These are phyloP conservation scores for Drosophila ochracea DNA, from an alignment of 2,888 invertebrate genomes.

Conservation along the genomic window DNA sequence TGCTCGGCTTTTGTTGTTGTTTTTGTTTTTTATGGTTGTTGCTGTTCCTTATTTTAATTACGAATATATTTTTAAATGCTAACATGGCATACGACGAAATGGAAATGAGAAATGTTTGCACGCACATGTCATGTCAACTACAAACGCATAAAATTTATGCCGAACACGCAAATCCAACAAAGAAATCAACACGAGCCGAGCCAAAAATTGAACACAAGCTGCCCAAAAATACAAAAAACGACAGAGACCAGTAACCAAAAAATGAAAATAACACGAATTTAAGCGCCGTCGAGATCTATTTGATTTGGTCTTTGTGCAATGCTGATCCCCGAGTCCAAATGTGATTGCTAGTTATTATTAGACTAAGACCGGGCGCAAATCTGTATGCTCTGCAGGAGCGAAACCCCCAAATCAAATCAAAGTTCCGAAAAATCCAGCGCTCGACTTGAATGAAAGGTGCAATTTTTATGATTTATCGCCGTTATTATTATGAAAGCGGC, in stretches of 20 bases:
- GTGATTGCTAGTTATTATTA: conserved; percentile 52
- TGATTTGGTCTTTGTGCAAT: conserved; percentile 22
- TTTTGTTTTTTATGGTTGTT: conserved; percentile 4
- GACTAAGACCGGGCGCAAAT: conserved; percentile 36
- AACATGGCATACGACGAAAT: conserved; percentile 79
- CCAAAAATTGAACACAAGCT: conserved; percentile 60
- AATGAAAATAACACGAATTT: conserved; percentile 31
- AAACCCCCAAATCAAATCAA: conserved; percentile 55
- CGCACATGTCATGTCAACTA: conserved; percentile 82
- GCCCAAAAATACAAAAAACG: conserved; percentile 38
- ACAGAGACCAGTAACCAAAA: conserved; percentile 1
- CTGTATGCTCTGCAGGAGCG: conserved; percentile 21
- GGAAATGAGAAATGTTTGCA: conserved; percentile 80
- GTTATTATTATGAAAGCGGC: conserved; percentile 83
- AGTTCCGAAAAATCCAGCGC: conserved; percentile 55
- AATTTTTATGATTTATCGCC: conserved; percentile 85
- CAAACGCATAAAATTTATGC: conserved; percentile 81
- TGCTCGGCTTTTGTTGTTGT: conserved; percentile 9
- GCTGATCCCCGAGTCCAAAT: conserved; percentile 24
- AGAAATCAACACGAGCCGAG: conserved; percentile 57
- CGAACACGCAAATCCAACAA: conserved; percentile 75
- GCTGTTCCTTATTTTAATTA: conserved; percentile 72
- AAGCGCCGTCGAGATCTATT: conserved; percentile 43
- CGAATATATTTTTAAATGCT: conserved; percentile 79
- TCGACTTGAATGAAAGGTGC: conserved; percentile 83